Evolutionary conservation across 2,113 vertebrate species (phyloP), one percentile per base, ranked within the genome.

Genomic region (Halcyon malimbica): DNA sequence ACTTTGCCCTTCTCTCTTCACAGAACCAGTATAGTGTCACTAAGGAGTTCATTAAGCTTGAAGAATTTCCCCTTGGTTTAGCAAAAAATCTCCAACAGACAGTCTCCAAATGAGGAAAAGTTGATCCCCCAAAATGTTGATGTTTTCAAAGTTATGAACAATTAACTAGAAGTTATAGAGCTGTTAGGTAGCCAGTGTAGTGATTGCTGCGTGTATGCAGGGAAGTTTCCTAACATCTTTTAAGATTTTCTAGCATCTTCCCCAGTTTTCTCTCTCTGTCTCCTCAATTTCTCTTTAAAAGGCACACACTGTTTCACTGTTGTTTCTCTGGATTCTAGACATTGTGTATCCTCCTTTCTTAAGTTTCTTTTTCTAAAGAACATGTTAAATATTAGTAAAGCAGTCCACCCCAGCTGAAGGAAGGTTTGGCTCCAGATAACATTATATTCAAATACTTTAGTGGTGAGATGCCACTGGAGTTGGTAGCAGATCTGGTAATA

Each of bases 41-140:
- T 64, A 59, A 83, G 79, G 83, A 92, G 69, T 94, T 88, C 74
- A 50, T 42, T 92, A 65, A 90, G 26, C 62, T 83, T 89, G 59
- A 87, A 63, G 83, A 90, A 92, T 93, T 94, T 94, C 63, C 35
- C 19, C 1, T 4, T 24, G 37, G 42, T 71, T 62, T 73, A 37
- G 31, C 29, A 90, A 41, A 48, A 70, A 76, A 37, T 81, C 68
- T 81, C 50, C 62, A 79, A 50, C 17, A 75, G 26, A 23, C 37
- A 70, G 37, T 37, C 57, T 83, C 29, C 19, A 84, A 83, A 75
- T 75, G 42, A 82, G 51, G 46, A 91, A 86, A 86, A 85, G 50
- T 21, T 93, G 29, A 60, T 81, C 77, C 16, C 14, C 14, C 54
- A 42, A 83, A 85, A 53, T 74, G 26, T 44, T 89, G 65, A 75